These are phyloP conservation scores for Leptodactylus fallax DNA, from an alignment of 2,797 vertebrate genomes.

Conservation along the genomic window DNA sequence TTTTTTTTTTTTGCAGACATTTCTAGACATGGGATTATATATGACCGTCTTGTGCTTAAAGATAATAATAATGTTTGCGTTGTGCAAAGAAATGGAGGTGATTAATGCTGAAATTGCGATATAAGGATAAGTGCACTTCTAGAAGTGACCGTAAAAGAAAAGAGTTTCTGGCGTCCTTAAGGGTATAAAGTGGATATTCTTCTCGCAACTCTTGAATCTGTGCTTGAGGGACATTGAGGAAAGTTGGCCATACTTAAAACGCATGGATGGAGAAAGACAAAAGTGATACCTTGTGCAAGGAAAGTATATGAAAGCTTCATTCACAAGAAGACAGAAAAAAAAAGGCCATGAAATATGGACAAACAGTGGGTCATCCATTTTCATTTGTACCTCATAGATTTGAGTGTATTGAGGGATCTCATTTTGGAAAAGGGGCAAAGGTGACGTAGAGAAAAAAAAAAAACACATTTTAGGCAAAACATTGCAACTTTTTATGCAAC, in stretches of 20 bases:
- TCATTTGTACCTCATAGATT: too few species aligned
- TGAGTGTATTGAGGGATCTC: too few species aligned
- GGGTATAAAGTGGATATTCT: not conserved
- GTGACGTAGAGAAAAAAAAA: too few species aligned
- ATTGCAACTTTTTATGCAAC: too few species aligned
- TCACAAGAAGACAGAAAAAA: too few species aligned
- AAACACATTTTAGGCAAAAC: too few species aligned
- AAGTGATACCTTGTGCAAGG: not conserved
- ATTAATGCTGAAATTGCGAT: not conserved
- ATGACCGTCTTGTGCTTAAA: not conserved
- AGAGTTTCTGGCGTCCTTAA: not conserved
- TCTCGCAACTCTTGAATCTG: not conserved
- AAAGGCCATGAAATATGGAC: too few species aligned
- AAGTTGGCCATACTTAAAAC: not conserved
- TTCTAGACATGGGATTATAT: slow-evolving; percentile 5
- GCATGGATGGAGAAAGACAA: not conserved
- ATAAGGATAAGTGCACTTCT: slow-evolving; percentile 14
- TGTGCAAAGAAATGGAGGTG: slow-evolving; percentile 22
- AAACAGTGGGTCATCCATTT: too few species aligned
- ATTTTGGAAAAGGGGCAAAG: too few species aligned
- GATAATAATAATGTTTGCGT: slow-evolving; percentile 9
- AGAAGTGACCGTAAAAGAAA: not conserved
- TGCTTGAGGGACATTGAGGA: not conserved
- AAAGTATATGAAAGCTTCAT: too few species aligned
- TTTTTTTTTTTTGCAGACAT: not conserved